Base-by-base conservation (phyloP, 2,113 vertebrate species). In the Menura novaehollandiae region DNA sequence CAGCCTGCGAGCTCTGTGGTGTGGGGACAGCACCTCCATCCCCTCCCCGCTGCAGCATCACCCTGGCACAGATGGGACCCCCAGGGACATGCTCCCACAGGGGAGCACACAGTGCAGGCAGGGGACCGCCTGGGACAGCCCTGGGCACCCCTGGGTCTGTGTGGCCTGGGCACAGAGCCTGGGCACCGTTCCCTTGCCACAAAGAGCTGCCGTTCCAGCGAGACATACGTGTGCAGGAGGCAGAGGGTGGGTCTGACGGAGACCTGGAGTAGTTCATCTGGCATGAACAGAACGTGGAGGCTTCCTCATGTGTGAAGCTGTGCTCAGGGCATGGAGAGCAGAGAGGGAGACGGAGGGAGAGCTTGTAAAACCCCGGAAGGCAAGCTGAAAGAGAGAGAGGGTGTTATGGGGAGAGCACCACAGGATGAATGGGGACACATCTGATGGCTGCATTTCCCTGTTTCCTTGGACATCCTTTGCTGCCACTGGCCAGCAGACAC, bases 261-360 rank as follows among this genome's bases (percentile, higher is more conserved):
- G 99, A 99, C 78, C 99, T 98, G 92, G 99, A 99, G 91, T 99
- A 99, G 97, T 98, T 99, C 30, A 98, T 98, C 95, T 99, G 98
- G 91, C 99, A 99, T 21, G 95, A 95, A 51, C 99, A 99, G 97
- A 98, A 97, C 0, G 98, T 98, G 9, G 99, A 99, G 73, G 99
- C 99, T n/a, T 99, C 99, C 82, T 99, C 98, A 21, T 98, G 98
- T 0, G 99, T 97, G n/a, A 98, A 96, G 80, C 99, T 99, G 98
- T 99, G 98, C 94, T 98, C 98, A 1, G 99, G 99, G 85, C 99
- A 99, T 2, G 98, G 98, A 37, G 99, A 99, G 91, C 99, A 99
- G 96, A 98, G 98, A 94, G 98, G 98, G 88, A 99, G 98, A 52
- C 98, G 97, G 10, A 99, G 98, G 6, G 99, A 99, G 97, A 98